A percentile compares a stretch with the other conserved stretches of the same genome.
phyloP scores from a whole-genome alignment of 2,113 vertebrate genomes.

The Silurus glanis region DNA sequence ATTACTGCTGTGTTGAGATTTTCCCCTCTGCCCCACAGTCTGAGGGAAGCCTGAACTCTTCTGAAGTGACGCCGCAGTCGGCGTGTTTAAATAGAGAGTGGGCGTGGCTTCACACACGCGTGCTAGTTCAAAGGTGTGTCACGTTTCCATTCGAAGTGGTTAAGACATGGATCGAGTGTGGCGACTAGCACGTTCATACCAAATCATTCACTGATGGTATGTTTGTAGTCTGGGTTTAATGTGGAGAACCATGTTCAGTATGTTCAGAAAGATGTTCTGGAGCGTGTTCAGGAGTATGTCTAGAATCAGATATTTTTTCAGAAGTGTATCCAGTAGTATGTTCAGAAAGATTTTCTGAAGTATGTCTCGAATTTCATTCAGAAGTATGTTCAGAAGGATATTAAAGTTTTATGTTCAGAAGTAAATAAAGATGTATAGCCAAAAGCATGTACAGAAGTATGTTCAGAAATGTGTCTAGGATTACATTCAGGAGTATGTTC shows the following conservation, averaged over 20 bases:
- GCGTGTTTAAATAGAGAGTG: conserved; percentile 69
- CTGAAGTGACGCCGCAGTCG: conserved; percentile 55
- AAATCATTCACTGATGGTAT: too few species aligned
- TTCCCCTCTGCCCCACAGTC: conserved; percentile 34
- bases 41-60: conserved; percentile 58
- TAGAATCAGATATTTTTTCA: too few species aligned
- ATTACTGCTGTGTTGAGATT: conserved; percentile 18
- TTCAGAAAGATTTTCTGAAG: too few species aligned
- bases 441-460: too few species aligned
- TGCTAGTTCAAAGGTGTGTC: conserved; percentile 34
- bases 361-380: background rate
- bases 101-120: conserved; percentile 59
- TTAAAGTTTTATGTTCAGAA: too few species aligned
- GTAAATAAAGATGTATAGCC: too few species aligned
- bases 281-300: background rate
- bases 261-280: background rate
- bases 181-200: too few species aligned
- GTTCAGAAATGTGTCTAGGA: too few species aligned
- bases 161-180: too few species aligned
- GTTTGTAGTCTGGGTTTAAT: background rate
- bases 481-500: too few species aligned
- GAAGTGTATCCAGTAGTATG: background rate
- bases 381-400: background rate
- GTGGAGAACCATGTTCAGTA: too few species aligned
- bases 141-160: background rate